Base-by-base conservation (phyloP, 2,113 vertebrate species). In the Plecotus auritus region DNA sequence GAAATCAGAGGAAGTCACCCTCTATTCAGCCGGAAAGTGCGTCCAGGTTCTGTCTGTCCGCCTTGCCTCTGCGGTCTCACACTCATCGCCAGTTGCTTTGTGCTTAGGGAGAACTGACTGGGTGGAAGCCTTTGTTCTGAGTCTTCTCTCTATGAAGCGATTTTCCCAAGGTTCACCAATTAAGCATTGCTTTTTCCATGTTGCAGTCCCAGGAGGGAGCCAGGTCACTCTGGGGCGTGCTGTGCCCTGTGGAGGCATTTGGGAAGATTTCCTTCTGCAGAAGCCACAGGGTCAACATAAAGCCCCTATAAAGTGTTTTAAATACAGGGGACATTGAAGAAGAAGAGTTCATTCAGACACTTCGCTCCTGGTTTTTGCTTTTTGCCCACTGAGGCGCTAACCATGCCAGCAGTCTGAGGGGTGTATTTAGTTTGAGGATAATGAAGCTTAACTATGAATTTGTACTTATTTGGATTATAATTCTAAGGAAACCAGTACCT, bases 221-320 rank as follows among this genome's bases (percentile, higher is more conserved):
- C 91, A 85, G 90, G 73, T 95, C 32, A 12, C 88, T 70, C 54
- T 90, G 85, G 85, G 90, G 85, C 61, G 78, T 70, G 64, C 49
- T 88, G 56, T 82, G 47, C 90, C 84, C 70, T 14, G 30, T 88
- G 61, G 94, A 93, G 9, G 0, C 49, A 59, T 92, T 93, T 94
- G 82, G 72, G 61, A 69, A 69, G 85, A 94, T 97, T 97, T 96
- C 85, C 78, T 95, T 91, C 90, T 96, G 88, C 88, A 95, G 37
- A 95, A 95, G 81, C 59, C 83, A 49, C 78, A 66, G 73, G 93
- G 95, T 92, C 93, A 90, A 49, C 61, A 32, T 74, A 61, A 97
- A 94, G 82, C 73, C 54, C 74, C 82, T 88, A 92, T 95, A 95
- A 96, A 97, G 92, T 80, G 56, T 78, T 96, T 86, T 90, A 93